phyloP scores from a whole-genome alignment of 2,113 vertebrate genomes.

The human region DNA sequence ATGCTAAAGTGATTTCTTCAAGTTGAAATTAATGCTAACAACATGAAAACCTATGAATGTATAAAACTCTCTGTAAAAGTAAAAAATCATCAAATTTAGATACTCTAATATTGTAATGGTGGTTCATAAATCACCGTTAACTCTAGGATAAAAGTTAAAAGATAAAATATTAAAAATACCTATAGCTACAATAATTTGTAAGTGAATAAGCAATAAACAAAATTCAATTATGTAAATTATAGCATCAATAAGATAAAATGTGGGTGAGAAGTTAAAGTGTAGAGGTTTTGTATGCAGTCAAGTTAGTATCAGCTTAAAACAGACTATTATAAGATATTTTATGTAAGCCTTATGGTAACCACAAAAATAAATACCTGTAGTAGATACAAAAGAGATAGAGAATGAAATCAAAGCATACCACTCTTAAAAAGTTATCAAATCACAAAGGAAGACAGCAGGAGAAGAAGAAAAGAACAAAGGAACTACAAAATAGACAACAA shows the following conservation, averaged over 20 bases:
- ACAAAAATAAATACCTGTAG: not conserved
- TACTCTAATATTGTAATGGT: not conserved
- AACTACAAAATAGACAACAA: not conserved
- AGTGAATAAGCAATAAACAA: not conserved
- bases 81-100: not conserved
- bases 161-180: too few species aligned
- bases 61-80: not conserved
- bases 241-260: not conserved
- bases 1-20: not conserved
- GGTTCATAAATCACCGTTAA: not conserved
- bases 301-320: not conserved
- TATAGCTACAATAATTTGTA: not conserved
- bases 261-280: not conserved
- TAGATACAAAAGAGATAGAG: not conserved
- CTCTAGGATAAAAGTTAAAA: too few species aligned
- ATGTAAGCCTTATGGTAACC: not conserved
- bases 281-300: not conserved
- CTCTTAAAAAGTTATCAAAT: not conserved
- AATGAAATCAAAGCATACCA: not conserved
- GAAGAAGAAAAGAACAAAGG: not conserved
- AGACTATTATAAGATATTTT: not conserved
- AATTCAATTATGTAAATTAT: not conserved
- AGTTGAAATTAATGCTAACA: not conserved
- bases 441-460: not conserved
- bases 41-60: not conserved